Evolutionary conservation across 2,888 invertebrate genomes (phyloP), one percentile per base, ranked within the genome.

Genomic region (Pyrochroa serraticornis): DNA sequence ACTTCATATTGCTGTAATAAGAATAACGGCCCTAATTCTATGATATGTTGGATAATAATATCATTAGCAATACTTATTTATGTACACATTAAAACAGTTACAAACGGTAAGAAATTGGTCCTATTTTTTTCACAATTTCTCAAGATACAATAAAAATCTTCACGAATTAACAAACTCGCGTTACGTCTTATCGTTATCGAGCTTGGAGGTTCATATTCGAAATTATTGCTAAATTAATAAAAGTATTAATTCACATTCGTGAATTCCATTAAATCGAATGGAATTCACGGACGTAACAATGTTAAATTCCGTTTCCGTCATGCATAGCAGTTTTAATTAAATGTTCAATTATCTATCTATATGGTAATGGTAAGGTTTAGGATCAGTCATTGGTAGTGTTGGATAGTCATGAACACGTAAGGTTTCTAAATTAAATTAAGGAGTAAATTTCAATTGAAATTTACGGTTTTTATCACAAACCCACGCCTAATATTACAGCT

Each of bases 31-130:
- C 65, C 66, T 70, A 66, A 58, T 46, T 42, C 66, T 67, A 70
- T 71, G 71, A 71, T 71, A 71, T 71, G 71, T 71, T 67, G 64
- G 68, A 51, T 55, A 60, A 55, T 46, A 46, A 52, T 51, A 30
- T 43, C 38, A 49, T 42, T 39, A 55, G 54, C 64, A 62, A 64
- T 60, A 58, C 54, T 50, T 58, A 51, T 65, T 65, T 64, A 53
- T 69, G 65, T 65, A 65, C 50, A 60, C 51, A 60, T 51, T 64
- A 55, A 61, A 50, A 58, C 58, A 62, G 47, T 48, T 74, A 75
- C 68, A 75, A 76, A 76, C 70, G 71, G 76, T 77, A 77, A 76
- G 77, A 77, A 78, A 77, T 78, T 78, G 77, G 77, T 78, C 77
- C 77, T 75, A 72, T 72, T 72, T 69, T 69, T 69, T 72, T 71